Base-by-base conservation (phyloP, 2,797 vertebrate species). In the Forpus xanthops region DNA sequence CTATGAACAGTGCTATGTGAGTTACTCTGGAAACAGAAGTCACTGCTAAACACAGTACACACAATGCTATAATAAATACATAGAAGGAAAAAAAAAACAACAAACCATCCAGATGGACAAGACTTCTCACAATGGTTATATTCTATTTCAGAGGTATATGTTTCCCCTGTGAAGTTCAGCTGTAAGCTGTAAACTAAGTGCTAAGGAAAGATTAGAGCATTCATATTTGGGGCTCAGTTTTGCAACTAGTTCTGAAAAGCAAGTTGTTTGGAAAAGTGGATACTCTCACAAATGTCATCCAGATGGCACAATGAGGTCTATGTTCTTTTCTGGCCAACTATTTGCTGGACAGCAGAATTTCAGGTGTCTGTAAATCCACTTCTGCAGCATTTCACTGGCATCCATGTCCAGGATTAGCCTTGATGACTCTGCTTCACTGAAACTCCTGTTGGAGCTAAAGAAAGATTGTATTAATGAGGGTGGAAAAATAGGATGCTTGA, bases 311-410 rank as follows among this genome's bases (percentile, higher is more conserved):
- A 5, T 5, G 6, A 39, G 6, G 4, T 47, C 35, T 58, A 23
- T 11, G 4, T 64, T 74, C 55, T 70, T 28, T 65, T 85, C 25
- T n/a, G 50, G 42, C 49, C 52, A 53, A 6, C 27, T 31, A 9
- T 41, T 9, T 15, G 49, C 73, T 75, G 49, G 47, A 35, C 71
- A 68, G 52, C 47, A 78, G 73, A 64, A 81, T 52, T 44, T 49
- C 52, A 37, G 35, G n/a, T 72, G 64, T 68, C 33, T 61, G 30
- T 74, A 55, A 80, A 45, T 21, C 11, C 17, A 35, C 28, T 85
- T 71, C 49, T 65, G 61, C 30, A 56, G 50, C 19, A 6, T n/a
- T 58, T 55, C 42, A 53, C 19, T 0, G 0, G 20, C 2, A 2
- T 37, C 70, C 8, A 0, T 1, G 31, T 53, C 49, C 24, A 41